Conservation (phyloP, 1,140 invertebrate genomes). For the Aphelinus certus region DNA sequence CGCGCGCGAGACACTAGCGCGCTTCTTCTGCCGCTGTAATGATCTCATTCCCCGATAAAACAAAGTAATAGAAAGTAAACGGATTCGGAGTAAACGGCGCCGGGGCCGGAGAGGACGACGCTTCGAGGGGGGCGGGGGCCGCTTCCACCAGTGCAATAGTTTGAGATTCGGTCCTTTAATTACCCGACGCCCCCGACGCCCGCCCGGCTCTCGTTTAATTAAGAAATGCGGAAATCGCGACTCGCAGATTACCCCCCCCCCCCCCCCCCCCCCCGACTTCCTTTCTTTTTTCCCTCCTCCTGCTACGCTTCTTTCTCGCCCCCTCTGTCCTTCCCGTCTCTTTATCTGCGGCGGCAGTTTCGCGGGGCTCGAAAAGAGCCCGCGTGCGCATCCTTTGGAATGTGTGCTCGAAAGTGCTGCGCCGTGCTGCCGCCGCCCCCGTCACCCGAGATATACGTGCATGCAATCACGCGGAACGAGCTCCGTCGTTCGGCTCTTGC, state of each 20-base stretch:
- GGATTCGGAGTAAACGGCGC: slow-evolving; percentile 47
- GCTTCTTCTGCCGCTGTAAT: slow-evolving; percentile 45
- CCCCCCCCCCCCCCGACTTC: no score
- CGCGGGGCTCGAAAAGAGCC: no score
- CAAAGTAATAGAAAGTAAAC: slow-evolving; percentile 61
- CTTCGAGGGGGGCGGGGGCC: background rate
- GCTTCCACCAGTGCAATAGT: slow-evolving; percentile 9
- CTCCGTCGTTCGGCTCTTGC: background rate
- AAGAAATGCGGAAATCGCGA: slow-evolving; percentile 41
- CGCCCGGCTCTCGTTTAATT: slow-evolving; percentile 26
- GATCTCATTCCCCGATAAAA: slow-evolving; percentile 60
- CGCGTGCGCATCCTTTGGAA: no score
- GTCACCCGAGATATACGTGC: no score
- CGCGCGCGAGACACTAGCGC: no score
- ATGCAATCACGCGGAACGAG: slow-evolving; percentile 42
- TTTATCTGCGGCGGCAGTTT: no score
- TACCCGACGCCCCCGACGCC: slow-evolving; percentile 17
- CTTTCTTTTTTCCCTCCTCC: no score
- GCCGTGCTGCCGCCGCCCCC: no score
- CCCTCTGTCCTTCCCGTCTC: background rate
- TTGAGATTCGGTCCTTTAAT: slow-evolving; percentile 33
- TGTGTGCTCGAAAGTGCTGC: no score
- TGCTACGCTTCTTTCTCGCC: background rate
- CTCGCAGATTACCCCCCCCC: no score
- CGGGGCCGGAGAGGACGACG: background rate